phyloP scores from a whole-genome alignment of 2,888 invertebrate genomes.

The Lumbricus terrestris region DNA sequence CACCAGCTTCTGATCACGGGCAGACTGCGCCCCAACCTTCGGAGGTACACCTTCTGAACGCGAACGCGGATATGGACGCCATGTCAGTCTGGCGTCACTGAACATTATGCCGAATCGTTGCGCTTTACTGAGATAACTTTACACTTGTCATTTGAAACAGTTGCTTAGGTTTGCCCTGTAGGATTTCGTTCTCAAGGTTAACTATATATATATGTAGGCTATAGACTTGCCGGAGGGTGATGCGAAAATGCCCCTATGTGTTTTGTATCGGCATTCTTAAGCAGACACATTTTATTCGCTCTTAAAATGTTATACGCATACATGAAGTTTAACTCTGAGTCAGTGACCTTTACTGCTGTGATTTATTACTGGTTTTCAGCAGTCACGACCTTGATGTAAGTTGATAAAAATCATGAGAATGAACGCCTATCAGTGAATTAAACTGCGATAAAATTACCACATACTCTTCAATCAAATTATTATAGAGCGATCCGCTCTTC shows the following conservation, averaged over 20 bases:
- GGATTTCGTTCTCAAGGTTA: neutral
- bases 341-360: no score
- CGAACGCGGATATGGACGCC: neutral
- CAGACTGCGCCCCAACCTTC: neutral
- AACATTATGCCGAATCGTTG: neutral
- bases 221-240: neutral
- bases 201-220: no score
- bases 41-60: neutral
- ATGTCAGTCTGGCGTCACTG: neutral
- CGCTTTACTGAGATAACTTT: neutral
- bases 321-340: no score
- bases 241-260: neutral
- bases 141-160: neutral
- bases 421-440: no score
- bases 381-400: no score
- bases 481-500: no score
- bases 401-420: no score
- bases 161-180: neutral
- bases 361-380: no score
- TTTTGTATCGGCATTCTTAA: neutral
- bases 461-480: no score
- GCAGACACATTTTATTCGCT: neutral
- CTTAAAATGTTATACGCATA: no score
- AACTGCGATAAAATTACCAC: no score
- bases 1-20: slow-evolving; percentile 6